phyloP scores from a whole-genome alignment of 92 coral and sea anemone species.

The Porites evermanni region DNA sequence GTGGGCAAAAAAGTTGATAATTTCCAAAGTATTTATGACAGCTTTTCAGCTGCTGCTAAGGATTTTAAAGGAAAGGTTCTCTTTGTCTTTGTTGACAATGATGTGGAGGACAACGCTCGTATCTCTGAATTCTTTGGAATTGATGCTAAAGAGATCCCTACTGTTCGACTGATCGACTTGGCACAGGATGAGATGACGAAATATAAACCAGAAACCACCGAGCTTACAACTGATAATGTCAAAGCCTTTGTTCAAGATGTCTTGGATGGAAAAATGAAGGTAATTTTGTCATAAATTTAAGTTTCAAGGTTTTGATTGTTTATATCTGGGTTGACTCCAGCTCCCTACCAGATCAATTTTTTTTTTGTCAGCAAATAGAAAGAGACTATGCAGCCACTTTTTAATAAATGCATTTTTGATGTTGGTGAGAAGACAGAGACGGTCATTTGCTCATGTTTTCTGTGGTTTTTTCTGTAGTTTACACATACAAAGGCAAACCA shows the following conservation, averaged over 20 bases:
- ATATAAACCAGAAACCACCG: slow-evolving; percentile 87
- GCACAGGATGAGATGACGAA: slow-evolving; percentile 97
- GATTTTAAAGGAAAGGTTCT: slow-evolving; percentile 96
- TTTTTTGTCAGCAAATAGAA: too few species aligned
- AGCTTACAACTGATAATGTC: slow-evolving; percentile 75
- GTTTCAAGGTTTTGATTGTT: neutral
- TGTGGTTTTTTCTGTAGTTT: too few species aligned
- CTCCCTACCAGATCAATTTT: too few species aligned
- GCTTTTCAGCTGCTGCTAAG: slow-evolving; percentile 87
- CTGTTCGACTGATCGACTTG: slow-evolving; percentile 96
- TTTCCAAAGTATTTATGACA: slow-evolving; percentile 76
- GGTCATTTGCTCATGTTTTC: too few species aligned
- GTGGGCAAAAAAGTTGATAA: slow-evolving; percentile 81
- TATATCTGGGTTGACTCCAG: too few species aligned
- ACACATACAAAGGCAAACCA: too few species aligned
- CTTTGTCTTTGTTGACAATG: slow-evolving; percentile 89
- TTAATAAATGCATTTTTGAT: too few species aligned
- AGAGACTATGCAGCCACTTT: too few species aligned
- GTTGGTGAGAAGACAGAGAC: too few species aligned
- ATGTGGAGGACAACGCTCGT: slow-evolving; percentile 95
- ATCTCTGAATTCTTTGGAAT: slow-evolving; percentile 98
- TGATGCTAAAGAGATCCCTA: slow-evolving; percentile 80
- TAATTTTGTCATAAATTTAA: slow-evolving; percentile 17
- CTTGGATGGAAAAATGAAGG: slow-evolving; percentile 93
- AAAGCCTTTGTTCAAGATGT: slow-evolving; percentile 80